These are phyloP conservation scores for Gavia stellata DNA, from an alignment of 2,113 vertebrate genomes.

Conservation along the genomic window DNA sequence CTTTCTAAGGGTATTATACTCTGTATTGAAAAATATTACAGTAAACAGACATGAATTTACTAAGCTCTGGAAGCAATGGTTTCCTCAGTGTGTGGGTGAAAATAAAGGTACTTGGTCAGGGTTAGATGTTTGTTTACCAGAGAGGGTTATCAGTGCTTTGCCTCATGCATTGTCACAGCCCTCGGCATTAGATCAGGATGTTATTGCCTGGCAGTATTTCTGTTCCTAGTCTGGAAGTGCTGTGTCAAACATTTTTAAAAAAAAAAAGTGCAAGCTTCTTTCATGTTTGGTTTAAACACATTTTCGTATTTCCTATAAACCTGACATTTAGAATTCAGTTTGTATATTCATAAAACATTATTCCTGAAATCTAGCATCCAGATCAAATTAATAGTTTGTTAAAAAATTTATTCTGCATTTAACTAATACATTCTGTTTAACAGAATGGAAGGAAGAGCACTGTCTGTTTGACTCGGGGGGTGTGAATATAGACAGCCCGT, in stretches of 20 bases:
- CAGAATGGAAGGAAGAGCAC: background rate
- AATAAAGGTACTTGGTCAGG: background rate
- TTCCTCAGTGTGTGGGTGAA: background rate
- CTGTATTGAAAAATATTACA: background rate
- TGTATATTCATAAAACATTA: background rate
- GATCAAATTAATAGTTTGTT: background rate
- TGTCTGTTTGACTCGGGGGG: background rate
- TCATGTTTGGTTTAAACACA: background rate
- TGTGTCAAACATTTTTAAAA: background rate
- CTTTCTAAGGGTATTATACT: background rate
- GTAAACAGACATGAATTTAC: background rate
- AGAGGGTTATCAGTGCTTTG: background rate
- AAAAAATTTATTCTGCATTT: background rate
- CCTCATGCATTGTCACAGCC: background rate
- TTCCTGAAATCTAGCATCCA: background rate
- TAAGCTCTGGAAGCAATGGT: background rate
- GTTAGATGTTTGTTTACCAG: background rate
- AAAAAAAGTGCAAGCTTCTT: background rate
- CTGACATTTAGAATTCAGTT: background rate
- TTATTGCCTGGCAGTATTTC: background rate
- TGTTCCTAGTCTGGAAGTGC: background rate
- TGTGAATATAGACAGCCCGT: background rate
- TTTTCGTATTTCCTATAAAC: background rate
- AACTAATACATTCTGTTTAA: background rate
- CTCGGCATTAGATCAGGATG: background rate